These are phyloP conservation scores for Pavo muticus DNA, from an alignment of 2,113 vertebrate species.

Conservation along the genomic window DNA sequence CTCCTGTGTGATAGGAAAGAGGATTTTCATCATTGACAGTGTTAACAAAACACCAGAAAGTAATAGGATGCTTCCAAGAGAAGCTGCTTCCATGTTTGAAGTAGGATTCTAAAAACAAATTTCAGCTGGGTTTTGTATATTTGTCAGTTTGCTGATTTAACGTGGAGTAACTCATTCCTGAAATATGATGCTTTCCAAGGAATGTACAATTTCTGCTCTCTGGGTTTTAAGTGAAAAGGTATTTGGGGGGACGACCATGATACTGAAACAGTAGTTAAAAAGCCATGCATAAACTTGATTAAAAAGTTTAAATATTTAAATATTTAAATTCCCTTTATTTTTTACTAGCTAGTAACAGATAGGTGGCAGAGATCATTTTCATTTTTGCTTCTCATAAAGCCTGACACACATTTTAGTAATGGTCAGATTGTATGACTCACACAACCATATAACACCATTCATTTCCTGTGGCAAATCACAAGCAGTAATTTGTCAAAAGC, in stretches of 20 bases:
- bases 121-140: background rate
- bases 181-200: background rate
- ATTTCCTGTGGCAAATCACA: background rate
- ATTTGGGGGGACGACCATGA: background rate
- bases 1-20: slow-evolving; percentile 80
- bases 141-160: background rate
- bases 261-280: background rate
- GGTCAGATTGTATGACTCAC: background rate
- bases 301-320: background rate
- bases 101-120: background rate
- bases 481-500: background rate
- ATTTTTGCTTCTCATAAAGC: background rate
- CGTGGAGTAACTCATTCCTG: background rate
- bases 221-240: background rate
- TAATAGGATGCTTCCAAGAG: background rate
- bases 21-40: background rate
- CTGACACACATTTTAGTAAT: background rate
- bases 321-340: background rate
- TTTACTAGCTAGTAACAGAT: background rate
- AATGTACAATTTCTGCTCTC: background rate
- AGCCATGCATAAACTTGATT: background rate
- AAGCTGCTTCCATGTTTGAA: background rate
- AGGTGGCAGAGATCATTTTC: background rate
- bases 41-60: background rate
- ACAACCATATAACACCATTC: background rate